Evolutionary conservation across 1,140 invertebrate genomes (phyloP).

Genomic region (Riptortus pedestris): DNA sequence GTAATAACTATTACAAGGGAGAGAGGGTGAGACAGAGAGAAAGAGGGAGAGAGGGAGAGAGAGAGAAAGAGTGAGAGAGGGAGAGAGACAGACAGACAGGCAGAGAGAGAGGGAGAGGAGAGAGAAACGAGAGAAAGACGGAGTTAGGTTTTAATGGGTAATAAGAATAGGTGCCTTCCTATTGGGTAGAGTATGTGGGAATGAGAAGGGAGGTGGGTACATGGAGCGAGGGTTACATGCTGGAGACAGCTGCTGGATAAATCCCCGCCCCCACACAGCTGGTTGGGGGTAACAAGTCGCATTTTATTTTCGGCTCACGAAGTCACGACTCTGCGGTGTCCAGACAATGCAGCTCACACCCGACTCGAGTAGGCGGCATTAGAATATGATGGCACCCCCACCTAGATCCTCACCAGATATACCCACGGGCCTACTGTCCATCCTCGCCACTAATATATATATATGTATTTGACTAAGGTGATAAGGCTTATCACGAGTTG

Average conservation of each 20-base stretch:
- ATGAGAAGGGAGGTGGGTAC: background rate
- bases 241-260: background rate
- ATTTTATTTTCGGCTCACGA: slow-evolving; percentile 18
- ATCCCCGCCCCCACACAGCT: background rate
- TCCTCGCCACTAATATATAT: too few species aligned
- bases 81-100: slow-evolving; percentile 27
- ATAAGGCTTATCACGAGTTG: too few species aligned
- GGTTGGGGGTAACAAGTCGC: slow-evolving; percentile 1
- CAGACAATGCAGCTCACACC: slow-evolving; percentile 9
- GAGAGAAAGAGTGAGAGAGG: slow-evolving; percentile 24
- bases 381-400: background rate
- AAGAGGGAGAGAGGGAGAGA: slow-evolving; percentile 30
- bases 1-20: too few species aligned
- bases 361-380: background rate
- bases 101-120: background rate
- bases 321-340: slow-evolving; percentile 2
- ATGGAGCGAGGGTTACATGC: background rate
- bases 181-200: background rate
- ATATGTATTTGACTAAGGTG: too few species aligned
- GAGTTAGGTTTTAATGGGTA: too few species aligned
- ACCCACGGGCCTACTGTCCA: background rate
- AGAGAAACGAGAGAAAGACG: background rate
- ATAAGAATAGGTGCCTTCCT: background rate
- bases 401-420: background rate
- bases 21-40: slow-evolving; percentile 24